Evolutionary conservation across 2,797 vertebrate genomes (phyloP), one percentile per base, ranked within the genome.

Genomic region (Enteromius afrohamiltoni): DNA sequence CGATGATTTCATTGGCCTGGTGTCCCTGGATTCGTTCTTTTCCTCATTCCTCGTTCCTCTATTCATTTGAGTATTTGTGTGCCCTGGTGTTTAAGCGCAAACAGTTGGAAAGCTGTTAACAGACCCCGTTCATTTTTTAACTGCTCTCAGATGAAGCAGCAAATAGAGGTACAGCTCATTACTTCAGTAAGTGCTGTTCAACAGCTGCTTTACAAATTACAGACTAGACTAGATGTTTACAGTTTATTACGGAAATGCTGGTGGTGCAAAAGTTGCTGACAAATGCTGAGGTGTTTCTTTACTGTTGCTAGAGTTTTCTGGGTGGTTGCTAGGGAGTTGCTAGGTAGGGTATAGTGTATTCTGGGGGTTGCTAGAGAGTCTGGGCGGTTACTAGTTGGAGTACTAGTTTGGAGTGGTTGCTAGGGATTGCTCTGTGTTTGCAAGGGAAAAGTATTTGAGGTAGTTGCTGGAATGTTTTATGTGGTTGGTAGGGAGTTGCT

Each of bases 1-100:
- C 51, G 29, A 82, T 82, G 79, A 82, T 81, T 81, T 82, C 73
- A 77, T 77, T 82, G 73, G 65, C 42, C 74, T 42, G 31, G 31
- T 55, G 71, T 76, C 62, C 62, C 68, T 40, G 40, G 62, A 51
- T 76, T 64, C 10, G 16, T 21, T 49, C 26, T 51, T 49, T 73
- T 73, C 6, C 26, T 29, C n/a, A 37, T 64, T 53, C 17, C 0
- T 34, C 16, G 10, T 45, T 80, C 10, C 47, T 67, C 7, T 10
- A 45, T 67, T 68, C 23, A 68, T 67, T 55, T 68, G 60, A 67
- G 71, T 76, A 21, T 76, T 67, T 75, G 71, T 76, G n/a, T 19
- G 4, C 45, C 21, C 29, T 55, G 47, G 47, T 67, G 42, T 83
- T 67, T 76, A 19, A 83, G 47, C 37, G 45, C 53, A 81, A 62